Base-by-base conservation (phyloP, 2,113 vertebrate species). In the Potamarius usumacintae region DNA sequence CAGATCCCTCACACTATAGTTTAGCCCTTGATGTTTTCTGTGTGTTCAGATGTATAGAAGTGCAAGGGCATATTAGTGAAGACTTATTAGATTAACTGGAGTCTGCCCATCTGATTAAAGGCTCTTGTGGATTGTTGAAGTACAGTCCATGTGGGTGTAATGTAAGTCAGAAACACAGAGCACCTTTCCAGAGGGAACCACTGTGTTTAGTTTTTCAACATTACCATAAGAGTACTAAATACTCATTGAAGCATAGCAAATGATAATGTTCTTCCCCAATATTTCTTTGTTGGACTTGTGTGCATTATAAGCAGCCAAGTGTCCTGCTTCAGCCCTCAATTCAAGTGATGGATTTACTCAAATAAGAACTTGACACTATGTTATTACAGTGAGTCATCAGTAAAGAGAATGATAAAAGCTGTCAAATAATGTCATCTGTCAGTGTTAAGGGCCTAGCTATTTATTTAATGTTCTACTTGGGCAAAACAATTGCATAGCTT, bases 51-150 rank as follows among this genome's bases (percentile, higher is more conserved):
- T 77, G 30, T 53, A 58, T 67, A 85, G 79, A 57, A 11, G 72
- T 88, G 76, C 80, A 77, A 84, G 17, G 62, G 67, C 80, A 86
- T 84, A 90, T 89, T 80, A 82, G 72, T 15, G 65, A 55, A 62
- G 82, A 30, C 83, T 83, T 89, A 22, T 65, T 85, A 53, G 86
- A 89, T 88, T 89, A 91, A 84, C 60, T 86, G 52, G 57, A 77
- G 86, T 89, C 85, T 85, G 82, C 65, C 87, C 84, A 81, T 57
- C 84, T 89, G 87, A 79, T 86, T 85, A 89, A 82, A 71, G 17
- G 30, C 82, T 85, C 60, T 65, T 76, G 60, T 88, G 30, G 69
- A 84, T 83, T 79, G 83, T 85, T 90, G 85, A 86, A 83, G 58
- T 27, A 65, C 42, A 50, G 34, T 71, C 50, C 22, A 30, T 85